Evolutionary conservation across 2,888 invertebrate species (phyloP).

Genomic region (Boloria selene): DNA sequence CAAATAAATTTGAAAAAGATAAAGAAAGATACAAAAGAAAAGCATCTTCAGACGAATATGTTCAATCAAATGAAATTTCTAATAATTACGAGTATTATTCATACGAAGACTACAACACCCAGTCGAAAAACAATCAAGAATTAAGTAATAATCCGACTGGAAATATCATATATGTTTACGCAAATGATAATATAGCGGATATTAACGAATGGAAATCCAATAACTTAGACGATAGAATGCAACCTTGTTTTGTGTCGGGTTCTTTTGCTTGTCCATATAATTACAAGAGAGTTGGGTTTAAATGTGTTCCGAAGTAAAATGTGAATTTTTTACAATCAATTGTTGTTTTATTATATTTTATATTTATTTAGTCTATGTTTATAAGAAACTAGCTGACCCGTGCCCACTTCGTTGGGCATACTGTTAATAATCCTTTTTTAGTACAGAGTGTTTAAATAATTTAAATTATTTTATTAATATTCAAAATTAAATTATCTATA

Average conservation of each 20-base stretch:
- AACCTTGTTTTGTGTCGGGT: conserved; percentile 15
- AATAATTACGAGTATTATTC: background rate
- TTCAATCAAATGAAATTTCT: conserved; percentile 1
- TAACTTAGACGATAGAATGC: too few species aligned
- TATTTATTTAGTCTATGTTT: background rate
- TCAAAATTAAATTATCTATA: too few species aligned
- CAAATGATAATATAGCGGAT: background rate
- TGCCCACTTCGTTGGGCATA: too few species aligned
- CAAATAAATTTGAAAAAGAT: background rate
- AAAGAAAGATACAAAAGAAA: conserved; percentile 5
- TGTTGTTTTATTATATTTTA: background rate
- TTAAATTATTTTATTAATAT: too few species aligned
- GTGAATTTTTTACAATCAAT: background rate
- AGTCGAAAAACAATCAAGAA: conserved; percentile 5
- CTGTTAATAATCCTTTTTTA: too few species aligned
- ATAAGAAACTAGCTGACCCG: too few species aligned
- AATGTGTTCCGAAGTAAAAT: conserved; percentile 8
- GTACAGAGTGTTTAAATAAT: too few species aligned
- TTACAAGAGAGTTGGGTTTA: conserved; percentile 7
- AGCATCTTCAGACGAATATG: background rate
- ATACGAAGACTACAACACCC: background rate
- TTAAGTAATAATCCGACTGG: background rate
- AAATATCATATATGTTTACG: background rate
- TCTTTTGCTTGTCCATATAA: conserved; percentile 17
- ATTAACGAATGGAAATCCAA: background rate